These are phyloP conservation scores for Aplodontia rufa DNA, from an alignment of 2,113 vertebrate species.

Conservation along the genomic window DNA sequence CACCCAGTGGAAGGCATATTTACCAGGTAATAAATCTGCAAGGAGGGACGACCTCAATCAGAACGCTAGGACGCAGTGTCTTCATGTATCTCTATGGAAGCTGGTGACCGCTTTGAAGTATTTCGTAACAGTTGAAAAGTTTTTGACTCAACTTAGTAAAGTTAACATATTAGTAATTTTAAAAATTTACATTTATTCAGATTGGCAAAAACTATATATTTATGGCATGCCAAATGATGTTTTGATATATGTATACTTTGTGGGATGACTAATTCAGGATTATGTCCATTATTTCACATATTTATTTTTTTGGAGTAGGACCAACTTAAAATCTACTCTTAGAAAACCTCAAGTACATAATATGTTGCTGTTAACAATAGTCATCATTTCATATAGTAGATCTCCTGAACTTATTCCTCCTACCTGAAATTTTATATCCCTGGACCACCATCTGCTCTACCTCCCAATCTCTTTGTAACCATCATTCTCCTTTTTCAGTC, in stretches of 20 bases:
- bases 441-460: background rate
- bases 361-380: background rate
- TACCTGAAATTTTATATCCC: background rate
- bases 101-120: background rate
- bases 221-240: background rate
- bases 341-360: background rate
- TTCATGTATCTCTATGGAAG: background rate
- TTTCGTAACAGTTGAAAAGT: background rate
- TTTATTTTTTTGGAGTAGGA: background rate
- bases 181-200: background rate
- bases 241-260: background rate
- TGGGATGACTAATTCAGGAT: background rate
- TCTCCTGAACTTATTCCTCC: background rate
- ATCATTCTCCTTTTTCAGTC: background rate
- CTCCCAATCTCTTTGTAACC: background rate
- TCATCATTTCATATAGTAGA: background rate
- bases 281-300: background rate
- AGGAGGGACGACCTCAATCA: background rate
- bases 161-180: slow-evolving; percentile 14
- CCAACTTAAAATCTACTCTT: background rate
- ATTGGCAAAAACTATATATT: background rate
- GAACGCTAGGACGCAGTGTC: background rate
- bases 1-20: slow-evolving; percentile 90
- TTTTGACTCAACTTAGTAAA: slow-evolving; percentile 39
- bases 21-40: slow-evolving; percentile 89